Evolutionary conservation across 2,113 vertebrate species (phyloP).

Genomic region (Diglossa brunneiventris): DNA sequence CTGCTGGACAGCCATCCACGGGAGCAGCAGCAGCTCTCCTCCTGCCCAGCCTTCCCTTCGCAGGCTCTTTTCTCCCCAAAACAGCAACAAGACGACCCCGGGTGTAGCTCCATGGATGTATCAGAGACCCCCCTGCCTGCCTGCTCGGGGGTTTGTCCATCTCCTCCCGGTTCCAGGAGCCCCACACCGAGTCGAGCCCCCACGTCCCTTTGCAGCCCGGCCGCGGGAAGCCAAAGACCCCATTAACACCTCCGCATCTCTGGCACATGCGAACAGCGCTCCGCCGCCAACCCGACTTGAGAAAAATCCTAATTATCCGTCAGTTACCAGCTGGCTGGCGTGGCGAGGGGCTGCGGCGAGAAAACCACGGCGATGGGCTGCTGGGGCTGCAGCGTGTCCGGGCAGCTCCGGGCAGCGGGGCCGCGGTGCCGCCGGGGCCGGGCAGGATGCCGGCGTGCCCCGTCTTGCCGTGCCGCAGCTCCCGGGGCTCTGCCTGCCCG

Average conservation of each 20-base stretch:
- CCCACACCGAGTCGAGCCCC: rapidly evolving
- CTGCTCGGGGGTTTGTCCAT: not conserved
- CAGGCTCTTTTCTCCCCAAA: rapidly evolving
- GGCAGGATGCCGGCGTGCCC: conserved; percentile 10
- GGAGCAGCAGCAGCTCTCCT: not conserved
- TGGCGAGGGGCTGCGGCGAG: conserved; percentile 20
- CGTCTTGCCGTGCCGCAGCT: not conserved
- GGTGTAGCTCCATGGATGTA: rapidly evolving
- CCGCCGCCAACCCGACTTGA: conserved; percentile 32
- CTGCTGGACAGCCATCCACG: rapidly evolving
- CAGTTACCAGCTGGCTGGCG: conserved; percentile 69
- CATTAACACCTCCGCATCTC: conserved; percentile 32
- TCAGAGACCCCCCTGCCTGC: not conserved
- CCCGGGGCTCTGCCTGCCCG: not conserved
- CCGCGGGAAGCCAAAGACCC: conserved; percentile 38
- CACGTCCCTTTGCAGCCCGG: not conserved
- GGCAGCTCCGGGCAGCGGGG: conserved; percentile 43
- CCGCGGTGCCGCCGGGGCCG: not conserved
- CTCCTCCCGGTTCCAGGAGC: not conserved
- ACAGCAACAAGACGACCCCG: not conserved
- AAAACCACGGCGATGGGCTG: not conserved
- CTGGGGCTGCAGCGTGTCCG: conserved; percentile 35
- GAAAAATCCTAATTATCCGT: conserved; percentile 73
- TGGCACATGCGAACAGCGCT: rapidly evolving
- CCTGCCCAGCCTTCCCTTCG: not conserved